phyloP scores from a whole-genome alignment of 2,888 invertebrate genomes.

The Agriopis aurantiaria region DNA sequence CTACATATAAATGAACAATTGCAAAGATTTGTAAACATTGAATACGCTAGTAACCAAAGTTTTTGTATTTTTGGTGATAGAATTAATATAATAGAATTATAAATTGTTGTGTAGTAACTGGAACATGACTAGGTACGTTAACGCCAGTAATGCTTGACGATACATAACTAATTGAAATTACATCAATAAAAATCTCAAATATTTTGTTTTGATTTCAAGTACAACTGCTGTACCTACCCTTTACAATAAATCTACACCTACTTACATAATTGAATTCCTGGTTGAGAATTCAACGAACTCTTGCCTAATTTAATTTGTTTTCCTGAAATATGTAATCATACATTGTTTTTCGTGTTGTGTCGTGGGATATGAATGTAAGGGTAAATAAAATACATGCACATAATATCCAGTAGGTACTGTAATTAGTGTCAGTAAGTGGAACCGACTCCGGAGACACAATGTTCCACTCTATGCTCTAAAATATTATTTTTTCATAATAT shows the following conservation, averaged over 20 bases:
- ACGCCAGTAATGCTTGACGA: slow-evolving; percentile 73
- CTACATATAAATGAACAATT: slow-evolving; percentile 54
- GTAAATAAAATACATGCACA: slow-evolving; percentile 44
- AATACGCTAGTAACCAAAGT: slow-evolving; percentile 85
- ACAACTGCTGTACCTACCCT: neutral
- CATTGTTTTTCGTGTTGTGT: too few relatives aligned
- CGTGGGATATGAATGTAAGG: neutral
- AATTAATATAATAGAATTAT: slow-evolving; percentile 52
- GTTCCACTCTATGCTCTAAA: slow-evolving; percentile 33
- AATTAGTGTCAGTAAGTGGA: slow-evolving; percentile 48
- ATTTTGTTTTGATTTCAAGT: slow-evolving; percentile 46
- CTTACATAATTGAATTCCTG: neutral
- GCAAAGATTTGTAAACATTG: slow-evolving; percentile 56
- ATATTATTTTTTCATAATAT: slow-evolving; percentile 53
- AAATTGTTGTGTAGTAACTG: slow-evolving; percentile 72
- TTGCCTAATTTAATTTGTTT: too few relatives aligned
- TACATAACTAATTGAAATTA: slow-evolving; percentile 71
- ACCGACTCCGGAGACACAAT: slow-evolving; percentile 49
- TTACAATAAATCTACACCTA: neutral
- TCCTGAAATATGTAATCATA: too few relatives aligned
- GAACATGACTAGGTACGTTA: slow-evolving; percentile 66
- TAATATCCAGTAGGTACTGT: slow-evolving; percentile 55
- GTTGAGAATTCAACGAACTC: neutral
- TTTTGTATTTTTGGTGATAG: slow-evolving; percentile 80
- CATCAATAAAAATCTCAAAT: slow-evolving; percentile 76